Evolutionary conservation across 2,797 vertebrate genomes (phyloP).

Genomic region (Pachyuromys duprasi): DNA sequence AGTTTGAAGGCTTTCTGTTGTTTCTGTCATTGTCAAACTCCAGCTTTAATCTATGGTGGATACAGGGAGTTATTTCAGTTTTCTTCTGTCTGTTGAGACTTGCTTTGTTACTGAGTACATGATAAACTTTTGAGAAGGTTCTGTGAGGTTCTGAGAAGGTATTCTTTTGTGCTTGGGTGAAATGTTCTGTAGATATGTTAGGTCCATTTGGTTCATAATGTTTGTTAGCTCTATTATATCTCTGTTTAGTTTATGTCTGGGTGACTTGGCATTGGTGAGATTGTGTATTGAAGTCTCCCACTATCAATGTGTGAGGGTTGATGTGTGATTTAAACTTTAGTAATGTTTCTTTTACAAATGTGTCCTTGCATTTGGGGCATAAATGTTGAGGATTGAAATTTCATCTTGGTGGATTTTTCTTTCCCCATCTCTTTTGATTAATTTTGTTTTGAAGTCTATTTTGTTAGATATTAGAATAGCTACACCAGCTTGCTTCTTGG

Average conservation of each 20-base stretch:
- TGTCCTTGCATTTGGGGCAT: too few relatives aligned
- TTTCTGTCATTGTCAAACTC: too few relatives aligned
- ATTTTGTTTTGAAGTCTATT: too few relatives aligned
- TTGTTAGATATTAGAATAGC: too few relatives aligned
- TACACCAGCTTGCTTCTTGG: too few relatives aligned
- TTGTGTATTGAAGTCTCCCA: background rate
- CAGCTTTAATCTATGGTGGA: too few relatives aligned
- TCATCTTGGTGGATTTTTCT: too few relatives aligned
- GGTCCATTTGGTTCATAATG: background rate
- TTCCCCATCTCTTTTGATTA: too few relatives aligned
- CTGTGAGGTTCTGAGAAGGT: too few relatives aligned
- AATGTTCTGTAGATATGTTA: background rate
- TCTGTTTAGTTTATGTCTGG: background rate
- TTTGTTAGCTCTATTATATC: background rate
- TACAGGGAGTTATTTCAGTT: background rate
- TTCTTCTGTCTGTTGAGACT: background rate
- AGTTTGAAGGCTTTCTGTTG: too few relatives aligned
- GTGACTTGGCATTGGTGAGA: background rate
- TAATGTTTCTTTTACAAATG: background rate
- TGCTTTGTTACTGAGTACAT: background rate
- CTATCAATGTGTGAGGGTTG: background rate
- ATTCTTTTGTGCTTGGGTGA: background rate
- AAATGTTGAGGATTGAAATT: too few relatives aligned
- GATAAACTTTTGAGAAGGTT: background rate
- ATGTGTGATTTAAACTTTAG: background rate